These are phyloP conservation scores for Fulica atra DNA, from an alignment of 2,113 vertebrate species.

Conservation along the genomic window DNA sequence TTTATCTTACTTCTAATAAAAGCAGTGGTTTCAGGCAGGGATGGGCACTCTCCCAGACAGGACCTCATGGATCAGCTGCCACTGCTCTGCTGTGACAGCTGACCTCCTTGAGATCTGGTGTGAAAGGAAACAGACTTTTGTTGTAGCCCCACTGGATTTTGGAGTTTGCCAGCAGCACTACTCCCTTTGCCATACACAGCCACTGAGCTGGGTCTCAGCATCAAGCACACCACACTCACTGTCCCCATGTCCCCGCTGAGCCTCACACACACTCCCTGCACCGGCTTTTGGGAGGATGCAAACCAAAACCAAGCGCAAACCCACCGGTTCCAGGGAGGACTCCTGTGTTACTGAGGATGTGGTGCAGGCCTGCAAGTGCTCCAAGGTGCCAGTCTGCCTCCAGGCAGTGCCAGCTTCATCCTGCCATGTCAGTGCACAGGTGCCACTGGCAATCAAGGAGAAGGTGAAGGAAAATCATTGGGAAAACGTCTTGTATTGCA, in stretches of 20 bases:
- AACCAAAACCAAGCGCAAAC: neutral
- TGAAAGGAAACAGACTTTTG: accelerated
- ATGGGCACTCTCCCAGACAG: accelerated
- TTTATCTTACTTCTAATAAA: neutral
- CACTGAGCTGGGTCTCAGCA: neutral
- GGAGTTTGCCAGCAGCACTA: neutral
- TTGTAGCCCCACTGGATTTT: neutral
- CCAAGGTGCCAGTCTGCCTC: neutral
- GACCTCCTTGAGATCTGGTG: neutral
- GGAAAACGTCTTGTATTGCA: neutral
- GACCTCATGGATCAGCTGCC: neutral
- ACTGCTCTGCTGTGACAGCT: neutral
- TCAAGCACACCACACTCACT: neutral
- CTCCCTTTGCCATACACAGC: neutral
- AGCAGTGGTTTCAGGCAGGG: neutral
- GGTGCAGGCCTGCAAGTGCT: neutral
- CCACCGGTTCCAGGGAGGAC: accelerated
- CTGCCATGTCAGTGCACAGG: accelerated
- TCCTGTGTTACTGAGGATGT: neutral
- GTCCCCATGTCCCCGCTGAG: accelerated
- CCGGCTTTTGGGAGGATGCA: neutral
- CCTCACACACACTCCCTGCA: neutral
- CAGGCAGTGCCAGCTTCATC: neutral
- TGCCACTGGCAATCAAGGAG: accelerated
- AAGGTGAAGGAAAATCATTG: neutral